Percentiles rank a stretch among this genome's conserved stretches.
Conservation (phyloP, 2,113 vertebrate genomes). For the Burhinus oedicnemus region DNA sequence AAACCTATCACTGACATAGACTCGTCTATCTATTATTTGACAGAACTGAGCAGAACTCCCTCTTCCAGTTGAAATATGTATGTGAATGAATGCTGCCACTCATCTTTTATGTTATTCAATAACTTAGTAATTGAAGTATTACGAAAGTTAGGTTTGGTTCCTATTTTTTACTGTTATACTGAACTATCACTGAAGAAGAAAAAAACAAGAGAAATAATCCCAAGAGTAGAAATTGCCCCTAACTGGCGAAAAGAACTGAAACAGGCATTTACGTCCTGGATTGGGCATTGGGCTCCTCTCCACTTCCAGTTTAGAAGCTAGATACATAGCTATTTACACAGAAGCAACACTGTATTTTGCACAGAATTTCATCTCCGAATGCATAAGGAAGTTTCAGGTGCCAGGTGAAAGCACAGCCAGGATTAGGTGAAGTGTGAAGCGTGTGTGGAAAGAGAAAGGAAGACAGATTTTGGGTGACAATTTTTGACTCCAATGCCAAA, state of each 20-base stretch:
- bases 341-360: background rate
- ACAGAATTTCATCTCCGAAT: background rate
- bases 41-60: background rate
- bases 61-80: background rate
- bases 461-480: background rate
- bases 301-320: background rate
- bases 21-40: background rate
- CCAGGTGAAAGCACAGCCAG: background rate
- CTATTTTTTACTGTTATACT: background rate
- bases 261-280: background rate
- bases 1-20: background rate
- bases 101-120: background rate
- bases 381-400: background rate
- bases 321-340: background rate
- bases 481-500: background rate
- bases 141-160: background rate
- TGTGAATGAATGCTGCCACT: background rate
- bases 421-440: background rate
- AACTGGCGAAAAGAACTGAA: background rate
- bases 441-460: background rate
- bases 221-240: background rate
- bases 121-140: background rate
- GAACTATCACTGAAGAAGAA: background rate
- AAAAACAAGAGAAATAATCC: background rate
- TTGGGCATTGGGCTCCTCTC: background rate